Evolutionary conservation across 2,113 vertebrate genomes (phyloP).

Genomic region (Anseranas semipalmata): DNA sequence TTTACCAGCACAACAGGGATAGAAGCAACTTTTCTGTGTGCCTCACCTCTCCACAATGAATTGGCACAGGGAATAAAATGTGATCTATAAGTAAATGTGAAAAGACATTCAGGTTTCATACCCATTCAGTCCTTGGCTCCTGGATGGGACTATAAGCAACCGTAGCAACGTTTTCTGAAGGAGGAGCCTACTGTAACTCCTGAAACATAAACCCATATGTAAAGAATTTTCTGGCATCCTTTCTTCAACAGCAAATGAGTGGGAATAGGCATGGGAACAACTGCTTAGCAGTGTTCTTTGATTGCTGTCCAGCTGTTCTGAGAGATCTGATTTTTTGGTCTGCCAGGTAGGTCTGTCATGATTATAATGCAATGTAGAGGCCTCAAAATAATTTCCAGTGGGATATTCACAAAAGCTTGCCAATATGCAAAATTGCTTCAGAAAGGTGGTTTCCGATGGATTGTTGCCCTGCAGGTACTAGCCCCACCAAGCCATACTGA

Average conservation of each 20-base stretch:
- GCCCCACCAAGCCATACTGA: not conserved
- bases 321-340: conserved; percentile 6
- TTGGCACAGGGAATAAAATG: not conserved
- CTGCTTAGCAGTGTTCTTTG: conserved; percentile 21
- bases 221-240: conserved; percentile 17
- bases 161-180: not conserved
- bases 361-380: not conserved
- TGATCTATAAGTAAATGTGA: not conserved
- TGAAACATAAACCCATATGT: not conserved
- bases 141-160: not conserved
- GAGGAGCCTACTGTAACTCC: not conserved
- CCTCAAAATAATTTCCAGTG: not conserved
- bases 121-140: not conserved
- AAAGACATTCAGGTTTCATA: not conserved
- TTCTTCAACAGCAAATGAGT: not conserved
- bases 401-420: not conserved
- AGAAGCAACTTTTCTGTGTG: not conserved
- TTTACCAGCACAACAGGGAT: not conserved
- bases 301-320: conserved; percentile 43
- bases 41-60: not conserved
- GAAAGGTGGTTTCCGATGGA: not conserved
- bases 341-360: conserved; percentile 21
- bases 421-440: not conserved
- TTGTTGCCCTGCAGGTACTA: not conserved
- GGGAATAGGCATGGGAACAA: conserved; percentile 44